These are phyloP conservation scores for Peromyscus nudipes DNA, from an alignment of 2,797 vertebrate species.

Conservation along the genomic window DNA sequence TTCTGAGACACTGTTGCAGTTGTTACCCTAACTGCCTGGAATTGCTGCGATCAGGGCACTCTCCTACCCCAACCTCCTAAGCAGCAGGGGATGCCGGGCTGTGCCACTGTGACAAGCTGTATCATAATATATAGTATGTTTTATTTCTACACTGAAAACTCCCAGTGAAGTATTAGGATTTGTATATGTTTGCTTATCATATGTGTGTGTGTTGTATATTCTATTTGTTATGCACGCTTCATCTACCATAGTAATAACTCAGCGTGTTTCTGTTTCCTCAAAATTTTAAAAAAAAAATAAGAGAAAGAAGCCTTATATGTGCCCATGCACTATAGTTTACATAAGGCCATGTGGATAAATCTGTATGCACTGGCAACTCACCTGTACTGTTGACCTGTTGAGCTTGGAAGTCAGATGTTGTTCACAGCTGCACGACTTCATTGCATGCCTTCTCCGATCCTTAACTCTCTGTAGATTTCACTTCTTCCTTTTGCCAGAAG, in stretches of 20 bases:
- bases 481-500: not conserved
- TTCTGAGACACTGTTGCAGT: not conserved
- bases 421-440: not conserved
- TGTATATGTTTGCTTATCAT: not conserved
- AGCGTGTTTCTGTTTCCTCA: not conserved
- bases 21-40: not conserved
- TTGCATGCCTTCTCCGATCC: not conserved
- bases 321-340: not conserved
- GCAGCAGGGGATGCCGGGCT: too few relatives aligned
- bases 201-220: not conserved
- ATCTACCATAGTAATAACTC: not conserved
- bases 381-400: not conserved
- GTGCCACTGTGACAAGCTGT: not conserved
- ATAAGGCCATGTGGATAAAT: not conserved
- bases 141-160: not conserved
- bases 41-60: not conserved
- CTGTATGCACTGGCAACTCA: fast-evolving
- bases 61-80: not conserved
- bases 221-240: not conserved
- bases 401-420: not conserved
- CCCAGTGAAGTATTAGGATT: not conserved
- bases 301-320: not conserved
- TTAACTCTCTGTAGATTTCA: not conserved
- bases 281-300: not conserved
- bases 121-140: not conserved